These are phyloP conservation scores for Pocota personata DNA, from an alignment of 2,888 invertebrate genomes.

Conservation along the genomic window DNA sequence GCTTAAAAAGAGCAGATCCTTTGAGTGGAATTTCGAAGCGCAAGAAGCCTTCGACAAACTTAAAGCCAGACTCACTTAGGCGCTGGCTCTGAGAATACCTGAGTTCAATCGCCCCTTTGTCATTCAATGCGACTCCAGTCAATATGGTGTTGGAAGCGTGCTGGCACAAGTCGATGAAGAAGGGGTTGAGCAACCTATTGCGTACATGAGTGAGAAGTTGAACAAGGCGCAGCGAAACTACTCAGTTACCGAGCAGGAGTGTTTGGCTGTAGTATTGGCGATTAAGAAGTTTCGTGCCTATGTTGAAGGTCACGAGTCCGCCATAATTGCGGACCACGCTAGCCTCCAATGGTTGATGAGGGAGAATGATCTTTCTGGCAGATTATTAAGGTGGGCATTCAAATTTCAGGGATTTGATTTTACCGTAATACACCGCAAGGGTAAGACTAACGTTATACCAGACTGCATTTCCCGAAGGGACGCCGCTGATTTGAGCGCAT, in stretches of 20 bases:
- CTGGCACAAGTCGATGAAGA: too few relatives aligned
- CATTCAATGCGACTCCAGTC: too few relatives aligned
- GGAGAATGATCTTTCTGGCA: constrained; percentile 75
- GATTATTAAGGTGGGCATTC: constrained; percentile 73
- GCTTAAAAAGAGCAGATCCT: too few relatives aligned
- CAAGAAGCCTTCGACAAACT: constrained; percentile 11
- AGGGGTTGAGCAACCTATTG: constrained; percentile 34
- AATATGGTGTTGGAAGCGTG: too few relatives aligned
- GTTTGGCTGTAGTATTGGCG: constrained; percentile 16
- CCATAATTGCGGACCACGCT: constrained; percentile 75
- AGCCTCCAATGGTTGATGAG: constrained; percentile 75
- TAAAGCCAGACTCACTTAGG: constrained; percentile 18
- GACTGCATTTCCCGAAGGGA: too few relatives aligned
- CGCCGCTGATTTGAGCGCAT: too few relatives aligned
- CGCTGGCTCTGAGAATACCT: constrained; percentile 13
- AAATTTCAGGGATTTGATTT: constrained; percentile 74
- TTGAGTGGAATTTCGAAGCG: not conserved
- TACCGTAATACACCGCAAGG: not conserved
- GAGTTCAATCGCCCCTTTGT: too few relatives aligned
- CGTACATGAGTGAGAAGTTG: constrained; percentile 28
- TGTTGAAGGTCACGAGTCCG: constrained; percentile 70
- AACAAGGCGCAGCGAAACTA: constrained; percentile 31
- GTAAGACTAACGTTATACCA: too few relatives aligned
- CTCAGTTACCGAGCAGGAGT: constrained; percentile 41
- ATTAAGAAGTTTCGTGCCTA: constrained; percentile 46